Percentiles rank a stretch among this genome's conserved stretches.
Conservation (phyloP, 2,113 vertebrate species). For the Podiceps cristatus region DNA sequence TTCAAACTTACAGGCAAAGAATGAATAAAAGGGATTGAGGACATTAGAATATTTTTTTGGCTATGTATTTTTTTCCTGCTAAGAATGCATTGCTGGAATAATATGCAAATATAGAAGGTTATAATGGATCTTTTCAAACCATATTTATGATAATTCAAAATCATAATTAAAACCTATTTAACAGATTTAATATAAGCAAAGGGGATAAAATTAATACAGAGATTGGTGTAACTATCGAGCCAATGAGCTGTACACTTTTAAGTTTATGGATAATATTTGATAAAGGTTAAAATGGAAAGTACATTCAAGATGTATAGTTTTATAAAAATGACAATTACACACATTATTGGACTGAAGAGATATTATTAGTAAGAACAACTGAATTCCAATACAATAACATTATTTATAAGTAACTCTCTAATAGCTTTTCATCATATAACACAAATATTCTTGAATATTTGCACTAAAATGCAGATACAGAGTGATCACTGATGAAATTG, state of each 20-base stretch:
- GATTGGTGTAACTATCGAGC: background rate
- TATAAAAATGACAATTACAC: background rate
- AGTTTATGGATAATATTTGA: background rate
- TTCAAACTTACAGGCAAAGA: background rate
- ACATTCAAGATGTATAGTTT: background rate
- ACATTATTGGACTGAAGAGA: background rate
- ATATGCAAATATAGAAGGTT: background rate
- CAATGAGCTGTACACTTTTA: background rate
- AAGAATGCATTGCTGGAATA: background rate
- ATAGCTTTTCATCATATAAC: background rate
- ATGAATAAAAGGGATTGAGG: background rate
- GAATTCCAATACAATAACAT: background rate
- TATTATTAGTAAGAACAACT: background rate
- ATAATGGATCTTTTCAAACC: constrained; percentile 2
- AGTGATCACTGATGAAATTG: background rate
- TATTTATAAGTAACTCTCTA: background rate
- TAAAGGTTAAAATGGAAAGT: constrained; percentile 5
- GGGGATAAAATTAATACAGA: background rate
- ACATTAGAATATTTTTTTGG: background rate
- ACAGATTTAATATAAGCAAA: background rate
- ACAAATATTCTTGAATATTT: background rate
- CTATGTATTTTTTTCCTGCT: background rate
- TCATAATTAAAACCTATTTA: constrained; percentile 12
- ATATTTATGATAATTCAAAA: background rate
- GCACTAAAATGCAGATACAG: background rate